phyloP scores from a whole-genome alignment of 2,888 invertebrate species.

The Harmothoe impar region DNA sequence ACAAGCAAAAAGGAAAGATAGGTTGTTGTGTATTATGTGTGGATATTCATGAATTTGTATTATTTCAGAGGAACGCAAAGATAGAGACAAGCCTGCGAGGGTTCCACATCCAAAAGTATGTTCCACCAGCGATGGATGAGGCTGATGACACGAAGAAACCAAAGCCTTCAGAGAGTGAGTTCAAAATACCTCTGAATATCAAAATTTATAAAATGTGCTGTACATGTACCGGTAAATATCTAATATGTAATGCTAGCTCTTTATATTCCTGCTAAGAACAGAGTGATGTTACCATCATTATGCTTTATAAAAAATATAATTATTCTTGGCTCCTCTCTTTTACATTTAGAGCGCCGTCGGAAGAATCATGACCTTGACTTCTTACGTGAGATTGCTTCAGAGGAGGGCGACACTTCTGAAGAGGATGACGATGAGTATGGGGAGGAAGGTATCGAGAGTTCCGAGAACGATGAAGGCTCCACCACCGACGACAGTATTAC shows the following conservation, averaged over 20 bases:
- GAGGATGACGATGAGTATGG: slow-evolving; percentile 59
- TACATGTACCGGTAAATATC: too few species aligned
- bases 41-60: neutral
- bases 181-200: too few species aligned
- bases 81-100: slow-evolving; percentile 76
- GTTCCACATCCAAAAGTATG: slow-evolving; percentile 76
- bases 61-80: slow-evolving; percentile 76
- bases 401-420: slow-evolving; percentile 25
- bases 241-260: too few species aligned
- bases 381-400: neutral
- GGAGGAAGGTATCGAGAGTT: neutral
- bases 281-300: too few species aligned
- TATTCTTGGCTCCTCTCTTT: too few species aligned
- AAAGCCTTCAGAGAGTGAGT: too few species aligned
- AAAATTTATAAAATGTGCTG: too few species aligned
- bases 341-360: neutral
- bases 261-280: too few species aligned
- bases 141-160: neutral
- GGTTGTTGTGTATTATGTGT: too few species aligned
- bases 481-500: neutral
- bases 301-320: too few species aligned
- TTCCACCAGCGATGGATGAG: slow-evolving; percentile 69
- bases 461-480: neutral
- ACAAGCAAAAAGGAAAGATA: too few species aligned
- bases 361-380: neutral